These are phyloP conservation scores for Origma solitaria DNA, from an alignment of 2,113 vertebrate species.

Conservation along the genomic window DNA sequence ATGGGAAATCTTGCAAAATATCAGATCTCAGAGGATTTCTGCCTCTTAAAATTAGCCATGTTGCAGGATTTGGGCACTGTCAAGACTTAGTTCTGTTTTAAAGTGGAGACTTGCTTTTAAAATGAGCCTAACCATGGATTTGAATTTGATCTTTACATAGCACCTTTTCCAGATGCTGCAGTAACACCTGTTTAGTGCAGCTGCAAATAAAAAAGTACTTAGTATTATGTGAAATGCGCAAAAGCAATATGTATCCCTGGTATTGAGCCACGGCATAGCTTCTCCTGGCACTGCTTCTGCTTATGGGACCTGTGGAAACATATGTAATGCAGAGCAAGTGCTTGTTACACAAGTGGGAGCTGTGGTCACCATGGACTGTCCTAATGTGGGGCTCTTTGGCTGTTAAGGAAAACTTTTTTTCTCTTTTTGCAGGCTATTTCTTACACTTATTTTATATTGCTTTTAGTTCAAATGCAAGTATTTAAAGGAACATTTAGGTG, in stretches of 20 bases:
- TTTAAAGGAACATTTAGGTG: background rate
- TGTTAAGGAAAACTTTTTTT: background rate
- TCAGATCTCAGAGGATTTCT: conserved; percentile 1
- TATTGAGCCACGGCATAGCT: background rate
- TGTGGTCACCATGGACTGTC: background rate
- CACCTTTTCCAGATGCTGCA: background rate
- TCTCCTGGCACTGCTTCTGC: background rate
- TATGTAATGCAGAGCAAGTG: background rate
- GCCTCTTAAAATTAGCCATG: background rate
- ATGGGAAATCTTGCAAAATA: conserved; percentile 29
- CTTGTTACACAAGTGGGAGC: rapidly evolving
- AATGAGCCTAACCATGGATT: background rate
- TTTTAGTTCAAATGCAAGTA: background rate
- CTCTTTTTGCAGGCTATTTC: background rate
- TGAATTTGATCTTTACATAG: background rate
- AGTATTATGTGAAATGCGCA: background rate
- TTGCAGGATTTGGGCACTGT: background rate
- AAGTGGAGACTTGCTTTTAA: background rate
- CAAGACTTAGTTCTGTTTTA: background rate
- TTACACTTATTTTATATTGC: background rate
- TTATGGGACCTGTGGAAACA: background rate
- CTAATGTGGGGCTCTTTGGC: background rate
- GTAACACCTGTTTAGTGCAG: background rate
- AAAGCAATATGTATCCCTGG: background rate
- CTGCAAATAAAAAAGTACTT: background rate